A percentile compares a stretch with the other conserved stretches of the same genome.
These are phyloP conservation scores for Neoascia interrupta DNA, from an alignment of 2,888 invertebrate genomes.

Conservation along the genomic window DNA sequence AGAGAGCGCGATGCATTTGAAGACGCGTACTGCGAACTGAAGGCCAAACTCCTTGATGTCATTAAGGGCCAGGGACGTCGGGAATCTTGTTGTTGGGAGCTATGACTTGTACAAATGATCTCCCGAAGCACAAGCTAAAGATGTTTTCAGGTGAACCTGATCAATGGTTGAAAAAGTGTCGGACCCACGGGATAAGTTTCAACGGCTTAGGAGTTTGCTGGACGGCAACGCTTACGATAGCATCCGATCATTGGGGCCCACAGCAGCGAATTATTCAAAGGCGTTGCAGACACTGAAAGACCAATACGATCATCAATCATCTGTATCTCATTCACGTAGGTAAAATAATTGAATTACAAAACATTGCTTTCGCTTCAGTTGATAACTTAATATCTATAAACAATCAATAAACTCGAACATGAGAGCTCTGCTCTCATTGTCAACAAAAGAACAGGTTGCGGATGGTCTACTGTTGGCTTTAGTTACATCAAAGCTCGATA, in stretches of 20 bases:
- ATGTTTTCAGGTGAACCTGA: too few relatives aligned
- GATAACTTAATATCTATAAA: background rate
- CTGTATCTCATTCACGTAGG: too few relatives aligned
- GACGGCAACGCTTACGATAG: too few relatives aligned
- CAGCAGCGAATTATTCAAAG: background rate
- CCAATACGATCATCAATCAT: background rate
- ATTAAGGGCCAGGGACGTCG: too few relatives aligned
- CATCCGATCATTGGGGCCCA: too few relatives aligned
- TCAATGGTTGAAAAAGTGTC: too few relatives aligned
- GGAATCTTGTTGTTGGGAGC: too few relatives aligned
- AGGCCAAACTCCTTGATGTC: background rate
- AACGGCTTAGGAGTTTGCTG: too few relatives aligned
- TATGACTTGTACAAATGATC: too few relatives aligned
- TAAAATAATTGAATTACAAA: background rate
- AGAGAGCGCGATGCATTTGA: background rate
- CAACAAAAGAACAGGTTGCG: background rate
- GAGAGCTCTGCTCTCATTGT: background rate
- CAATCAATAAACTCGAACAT: background rate
- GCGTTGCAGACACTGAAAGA: background rate
- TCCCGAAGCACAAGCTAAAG: too few relatives aligned
- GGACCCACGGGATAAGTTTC: too few relatives aligned
- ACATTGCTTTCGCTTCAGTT: background rate
- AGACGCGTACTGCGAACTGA: background rate
- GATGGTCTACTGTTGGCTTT: constrained; percentile 1
- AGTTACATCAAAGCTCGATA: background rate